Percentiles rank a stretch among this genome's conserved stretches.
phyloP scores from a whole-genome alignment of 2,888 invertebrate genomes.

The Heliconius cydno region DNA sequence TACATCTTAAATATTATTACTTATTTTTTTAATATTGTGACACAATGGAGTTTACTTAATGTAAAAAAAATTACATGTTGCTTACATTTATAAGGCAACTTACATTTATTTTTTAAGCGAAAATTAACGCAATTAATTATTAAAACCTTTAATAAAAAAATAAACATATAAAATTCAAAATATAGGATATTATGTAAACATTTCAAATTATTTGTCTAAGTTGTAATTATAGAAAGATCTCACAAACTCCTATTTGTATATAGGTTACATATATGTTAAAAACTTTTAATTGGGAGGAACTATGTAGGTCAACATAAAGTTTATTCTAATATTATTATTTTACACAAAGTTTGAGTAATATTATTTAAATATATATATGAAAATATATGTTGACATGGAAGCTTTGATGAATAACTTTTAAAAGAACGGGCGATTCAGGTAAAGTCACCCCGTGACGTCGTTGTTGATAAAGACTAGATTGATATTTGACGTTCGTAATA shows the following conservation, averaged over 20 bases:
- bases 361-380: background rate
- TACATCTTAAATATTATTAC: background rate
- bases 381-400: background rate
- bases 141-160: no score
- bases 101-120: no score
- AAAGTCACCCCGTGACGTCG: background rate
- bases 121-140: no score
- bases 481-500: slow-evolving; percentile 42
- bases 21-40: background rate
- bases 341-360: background rate
- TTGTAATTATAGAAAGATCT: background rate
- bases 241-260: background rate
- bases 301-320: background rate
- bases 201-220: background rate
- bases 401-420: background rate
- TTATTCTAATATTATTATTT: background rate
- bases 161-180: no score
- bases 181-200: background rate
- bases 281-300: slow-evolving; percentile 23
- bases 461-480: slow-evolving; percentile 10
- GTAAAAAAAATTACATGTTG: no score
- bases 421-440: background rate
- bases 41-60: no score
- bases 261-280: background rate
- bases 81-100: no score